A percentile compares a stretch with the other conserved stretches of the same genome.
Conservation (phyloP, 2,113 vertebrate genomes). For the Tychaedon coryphoeus region DNA sequence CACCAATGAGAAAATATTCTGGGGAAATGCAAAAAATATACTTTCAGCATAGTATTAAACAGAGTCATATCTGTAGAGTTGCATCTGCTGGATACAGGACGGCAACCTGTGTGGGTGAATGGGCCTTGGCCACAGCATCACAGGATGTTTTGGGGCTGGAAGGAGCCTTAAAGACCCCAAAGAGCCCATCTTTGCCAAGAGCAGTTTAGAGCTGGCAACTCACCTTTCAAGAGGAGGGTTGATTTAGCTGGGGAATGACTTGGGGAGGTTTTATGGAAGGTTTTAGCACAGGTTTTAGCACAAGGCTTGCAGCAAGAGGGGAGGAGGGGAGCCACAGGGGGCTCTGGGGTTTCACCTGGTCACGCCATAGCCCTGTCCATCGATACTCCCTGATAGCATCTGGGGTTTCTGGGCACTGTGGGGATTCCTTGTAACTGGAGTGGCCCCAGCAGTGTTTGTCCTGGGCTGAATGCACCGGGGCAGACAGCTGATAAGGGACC, state of each 20-base stretch:
- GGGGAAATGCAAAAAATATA: neutral
- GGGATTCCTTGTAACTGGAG: constrained; percentile 19
- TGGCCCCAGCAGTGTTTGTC: neutral
- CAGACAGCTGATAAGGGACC: constrained; percentile 37
- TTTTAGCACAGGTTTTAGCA: neutral
- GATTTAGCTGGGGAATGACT: neutral
- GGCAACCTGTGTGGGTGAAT: fast-evolving
- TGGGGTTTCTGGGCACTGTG: constrained; percentile 13
- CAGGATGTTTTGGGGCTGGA: neutral
- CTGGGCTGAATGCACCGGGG: neutral
- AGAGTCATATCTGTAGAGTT: neutral
- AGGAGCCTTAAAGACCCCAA: neutral
- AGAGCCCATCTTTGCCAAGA: neutral
- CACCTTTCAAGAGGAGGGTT: neutral
- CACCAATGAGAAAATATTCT: neutral
- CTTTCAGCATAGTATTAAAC: neutral
- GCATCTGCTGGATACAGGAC: neutral
- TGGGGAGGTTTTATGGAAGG: neutral
- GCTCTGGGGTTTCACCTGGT: constrained; percentile 50
- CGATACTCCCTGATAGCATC: constrained; percentile 51
- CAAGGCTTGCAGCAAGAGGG: no score
- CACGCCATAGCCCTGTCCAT: constrained; percentile 38
- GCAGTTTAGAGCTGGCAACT: neutral
- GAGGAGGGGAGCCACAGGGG: neutral
- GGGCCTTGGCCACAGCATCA: neutral